phyloP scores from a whole-genome alignment of 2,888 invertebrate species.

The Chesias legatella region DNA sequence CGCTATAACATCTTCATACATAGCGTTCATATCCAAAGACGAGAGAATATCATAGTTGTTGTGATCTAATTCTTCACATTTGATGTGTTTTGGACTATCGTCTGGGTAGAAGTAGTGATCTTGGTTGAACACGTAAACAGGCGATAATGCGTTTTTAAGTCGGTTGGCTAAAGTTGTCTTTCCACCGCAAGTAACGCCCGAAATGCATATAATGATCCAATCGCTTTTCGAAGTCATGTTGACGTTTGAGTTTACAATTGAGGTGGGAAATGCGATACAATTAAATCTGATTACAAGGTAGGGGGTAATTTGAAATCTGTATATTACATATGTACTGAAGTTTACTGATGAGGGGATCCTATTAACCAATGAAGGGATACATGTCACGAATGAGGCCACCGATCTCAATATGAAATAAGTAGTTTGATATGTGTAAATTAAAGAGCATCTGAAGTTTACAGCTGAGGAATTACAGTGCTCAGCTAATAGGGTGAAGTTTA shows the following conservation, averaged over 20 bases:
- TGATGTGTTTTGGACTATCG: conserved; percentile 83
- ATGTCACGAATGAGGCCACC: neutral
- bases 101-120: conserved; percentile 87
- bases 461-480: too few species aligned
- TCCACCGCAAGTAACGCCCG: conserved; percentile 90
- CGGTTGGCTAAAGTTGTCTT: conserved; percentile 86
- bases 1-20: conserved; percentile 81
- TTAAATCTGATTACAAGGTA: neutral
- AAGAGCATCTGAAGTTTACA: too few species aligned
- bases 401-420: too few species aligned
- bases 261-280: neutral
- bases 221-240: conserved; percentile 28
- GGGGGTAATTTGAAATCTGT: neutral
- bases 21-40: conserved; percentile 86
- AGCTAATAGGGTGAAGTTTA: neutral
- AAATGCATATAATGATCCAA: conserved; percentile 82
- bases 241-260: conserved; percentile 7
- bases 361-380: neutral
- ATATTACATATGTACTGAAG: neutral
- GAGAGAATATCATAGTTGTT: conserved; percentile 88
- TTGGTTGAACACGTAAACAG: conserved; percentile 83
- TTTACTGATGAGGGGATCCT: neutral
- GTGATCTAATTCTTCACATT: conserved; percentile 83
- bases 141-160: conserved; percentile 67
- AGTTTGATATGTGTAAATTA: too few species aligned